Evolutionary conservation across 2,113 vertebrate species (phyloP), one percentile per base, ranked within the genome.

Genomic region (Amblyornis subalaris): DNA sequence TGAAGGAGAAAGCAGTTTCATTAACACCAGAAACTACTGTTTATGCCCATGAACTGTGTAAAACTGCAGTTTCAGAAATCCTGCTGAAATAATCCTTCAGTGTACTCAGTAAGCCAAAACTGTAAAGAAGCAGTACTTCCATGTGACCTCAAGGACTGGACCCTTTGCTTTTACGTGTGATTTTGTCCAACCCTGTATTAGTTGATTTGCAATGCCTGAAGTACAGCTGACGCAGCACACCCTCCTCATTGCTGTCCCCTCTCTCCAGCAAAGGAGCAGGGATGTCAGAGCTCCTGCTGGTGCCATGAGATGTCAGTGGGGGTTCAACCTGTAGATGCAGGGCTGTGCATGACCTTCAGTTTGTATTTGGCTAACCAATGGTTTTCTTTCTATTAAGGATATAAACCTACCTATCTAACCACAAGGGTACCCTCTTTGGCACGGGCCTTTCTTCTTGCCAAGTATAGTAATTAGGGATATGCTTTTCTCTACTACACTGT

Each of bases 1-100:
- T 90, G 55, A 93, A 94, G 87, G 44, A 95, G 77, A 91, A 94
- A 94, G 84, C 85, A 74, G 89, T 95, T 91, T 93, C 93, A 93
- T 94, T 95, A 93, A 67, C 53, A 95, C 90, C 85, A 90, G 72
- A 93, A 94, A 88, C 82, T 83, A 90, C 89, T 94, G 75, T 95
- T 95, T 95, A 94, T 96, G 67, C 67, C 91, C 82, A 48, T 73
- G 89, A 93, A 76, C 89, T 89, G 47, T 51, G 71, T 80, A 95
- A 96, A 88, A 73, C 88, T 67, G 81, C 60, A 86, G 75, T 94
- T 97, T 93, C 67, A 70, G 78, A 95, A 93, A 94, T 83, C 51
- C 54, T 93, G 67, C 67, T 94, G 94, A 85, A 94, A 83, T 83
- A 94, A 89, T 89, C 78, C 55, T 93, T 66, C 64, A 23, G 51